Evolutionary conservation across 1,140 invertebrate genomes (phyloP).

Genomic region (Cydia amplana): DNA sequence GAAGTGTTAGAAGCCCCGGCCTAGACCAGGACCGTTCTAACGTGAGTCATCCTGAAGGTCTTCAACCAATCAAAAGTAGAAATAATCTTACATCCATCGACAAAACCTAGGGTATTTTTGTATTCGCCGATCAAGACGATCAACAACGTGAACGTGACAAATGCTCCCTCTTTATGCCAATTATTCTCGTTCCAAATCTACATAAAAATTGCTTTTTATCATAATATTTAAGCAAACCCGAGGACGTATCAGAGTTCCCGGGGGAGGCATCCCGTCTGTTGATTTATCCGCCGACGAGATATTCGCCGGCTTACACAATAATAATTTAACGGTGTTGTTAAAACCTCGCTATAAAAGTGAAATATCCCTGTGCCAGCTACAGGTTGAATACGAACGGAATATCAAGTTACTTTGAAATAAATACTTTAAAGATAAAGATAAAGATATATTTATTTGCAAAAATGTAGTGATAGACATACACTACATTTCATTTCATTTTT

Average conservation of each 20-base stretch:
- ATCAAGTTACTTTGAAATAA: no score
- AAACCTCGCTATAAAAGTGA: no score
- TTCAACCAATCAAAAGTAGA: no score
- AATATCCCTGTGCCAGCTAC: no score
- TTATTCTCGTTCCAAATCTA: background rate
- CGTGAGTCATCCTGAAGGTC: no score
- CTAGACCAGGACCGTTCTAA: no score
- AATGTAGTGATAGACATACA: no score
- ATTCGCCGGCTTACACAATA: background rate
- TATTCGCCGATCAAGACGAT: background rate
- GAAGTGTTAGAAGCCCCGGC: no score
- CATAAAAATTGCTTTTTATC: constrained; percentile 25
- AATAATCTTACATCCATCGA: background rate
- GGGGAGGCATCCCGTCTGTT: constrained; percentile 16
- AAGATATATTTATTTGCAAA: no score
- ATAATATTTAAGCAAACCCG: constrained; percentile 13
- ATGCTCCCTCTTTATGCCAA: constrained; percentile 1
- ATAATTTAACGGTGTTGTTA: constrained; percentile 24
- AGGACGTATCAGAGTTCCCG: constrained; percentile 23
- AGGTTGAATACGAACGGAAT: constrained; percentile 9
- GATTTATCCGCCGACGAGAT: constrained; percentile 23
- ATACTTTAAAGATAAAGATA: no score
- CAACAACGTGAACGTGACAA: background rate
- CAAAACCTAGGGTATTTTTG: no score
- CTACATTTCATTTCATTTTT: no score